Percentiles rank a stretch among this genome's conserved stretches.
phyloP scores from a whole-genome alignment of 2,888 invertebrate species.

The Apodemia duryi region DNA sequence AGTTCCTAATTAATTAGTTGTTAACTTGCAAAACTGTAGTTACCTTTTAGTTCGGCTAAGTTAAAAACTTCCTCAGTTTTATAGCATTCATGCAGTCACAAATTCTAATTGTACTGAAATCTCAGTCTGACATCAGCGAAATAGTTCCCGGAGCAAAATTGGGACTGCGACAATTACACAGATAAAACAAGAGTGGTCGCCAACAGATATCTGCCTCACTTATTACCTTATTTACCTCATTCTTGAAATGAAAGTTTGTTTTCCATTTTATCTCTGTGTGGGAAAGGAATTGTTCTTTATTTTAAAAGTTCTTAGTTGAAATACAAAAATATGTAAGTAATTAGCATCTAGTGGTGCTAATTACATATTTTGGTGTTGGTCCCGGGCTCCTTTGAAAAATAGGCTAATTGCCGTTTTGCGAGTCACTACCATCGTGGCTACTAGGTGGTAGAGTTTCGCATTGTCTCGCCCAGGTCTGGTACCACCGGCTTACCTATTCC shows the following conservation, averaged over 20 bases:
- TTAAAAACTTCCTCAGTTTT: background rate
- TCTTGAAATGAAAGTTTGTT: background rate
- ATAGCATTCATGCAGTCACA: slow-evolving; percentile 2
- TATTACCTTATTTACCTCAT: slow-evolving; percentile 5
- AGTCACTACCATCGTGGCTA: too few relatives aligned
- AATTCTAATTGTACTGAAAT: slow-evolving; percentile 10
- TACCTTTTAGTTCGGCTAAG: slow-evolving; percentile 14
- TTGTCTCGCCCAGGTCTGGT: too few relatives aligned
- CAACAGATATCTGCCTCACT: slow-evolving; percentile 9
- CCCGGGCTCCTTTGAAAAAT: too few relatives aligned
- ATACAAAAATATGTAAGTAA: too few relatives aligned
- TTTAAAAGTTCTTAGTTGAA: too few relatives aligned
- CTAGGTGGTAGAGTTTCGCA: too few relatives aligned
- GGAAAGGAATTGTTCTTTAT: background rate
- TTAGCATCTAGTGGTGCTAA: too few relatives aligned
- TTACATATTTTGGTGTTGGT: too few relatives aligned
- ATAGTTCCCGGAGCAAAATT: slow-evolving; percentile 2
- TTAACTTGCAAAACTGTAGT: slow-evolving; percentile 12
- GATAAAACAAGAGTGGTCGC: slow-evolving; percentile 11
- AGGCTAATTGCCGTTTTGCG: too few relatives aligned
- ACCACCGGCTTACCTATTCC: too few relatives aligned
- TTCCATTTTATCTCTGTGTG: background rate
- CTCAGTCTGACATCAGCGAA: slow-evolving; percentile 6
- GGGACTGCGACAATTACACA: background rate
- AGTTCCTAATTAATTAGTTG: slow-evolving; percentile 12